These are phyloP conservation scores for Galleria mellonella DNA, from an alignment of 1,140 invertebrate species.

Conservation along the genomic window DNA sequence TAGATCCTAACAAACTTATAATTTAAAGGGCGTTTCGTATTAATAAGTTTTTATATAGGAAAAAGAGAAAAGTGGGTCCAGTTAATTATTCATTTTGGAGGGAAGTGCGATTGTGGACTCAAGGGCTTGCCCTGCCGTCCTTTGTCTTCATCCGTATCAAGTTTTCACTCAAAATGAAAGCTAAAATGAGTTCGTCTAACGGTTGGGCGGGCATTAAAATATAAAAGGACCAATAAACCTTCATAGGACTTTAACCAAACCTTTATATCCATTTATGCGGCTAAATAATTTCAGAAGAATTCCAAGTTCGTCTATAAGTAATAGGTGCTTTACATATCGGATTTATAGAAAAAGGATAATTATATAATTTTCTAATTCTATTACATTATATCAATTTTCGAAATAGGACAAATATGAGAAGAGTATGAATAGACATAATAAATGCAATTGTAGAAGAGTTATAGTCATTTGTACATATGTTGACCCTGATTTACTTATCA, in stretches of 20 bases:
- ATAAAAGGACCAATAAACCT: constrained; percentile 1
- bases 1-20: not conserved
- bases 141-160: constrained; percentile 1
- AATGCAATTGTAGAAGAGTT: too few relatives aligned
- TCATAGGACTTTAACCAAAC: not conserved
- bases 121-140: not conserved
- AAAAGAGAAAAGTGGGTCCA: constrained; percentile 9
- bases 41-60: constrained; percentile 1
- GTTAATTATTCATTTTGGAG: constrained; percentile 19
- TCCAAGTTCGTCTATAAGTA: too few relatives aligned
- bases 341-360: too few relatives aligned
- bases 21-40: not conserved
- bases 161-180: constrained; percentile 1
- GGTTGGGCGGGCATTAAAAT: not conserved
- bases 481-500: too few relatives aligned
- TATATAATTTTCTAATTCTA: too few relatives aligned
- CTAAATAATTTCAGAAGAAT: too few relatives aligned
- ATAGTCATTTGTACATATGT: too few relatives aligned
- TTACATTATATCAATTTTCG: too few relatives aligned
- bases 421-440: too few relatives aligned
- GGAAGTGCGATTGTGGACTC: constrained; percentile 8
- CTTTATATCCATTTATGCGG: not conserved
- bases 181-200: constrained; percentile 1
- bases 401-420: too few relatives aligned
- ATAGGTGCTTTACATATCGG: too few relatives aligned